Base-by-base conservation (phyloP, 2,797 vertebrate species). In the Allenopithecus nigroviridis region DNA sequence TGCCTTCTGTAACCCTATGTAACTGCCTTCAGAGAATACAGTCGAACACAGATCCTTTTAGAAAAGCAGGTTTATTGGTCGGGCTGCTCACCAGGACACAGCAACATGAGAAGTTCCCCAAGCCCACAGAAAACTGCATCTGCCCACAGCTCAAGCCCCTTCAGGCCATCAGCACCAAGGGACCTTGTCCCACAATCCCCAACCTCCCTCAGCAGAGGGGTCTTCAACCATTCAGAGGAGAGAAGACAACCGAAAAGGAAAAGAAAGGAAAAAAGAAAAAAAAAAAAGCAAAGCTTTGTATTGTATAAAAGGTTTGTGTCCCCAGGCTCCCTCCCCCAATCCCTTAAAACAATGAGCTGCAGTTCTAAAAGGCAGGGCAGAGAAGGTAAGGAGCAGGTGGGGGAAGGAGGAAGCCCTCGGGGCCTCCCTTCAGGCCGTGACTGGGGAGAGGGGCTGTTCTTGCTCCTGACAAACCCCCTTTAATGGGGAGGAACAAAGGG, bases 31-130 rank as follows among this genome's bases (percentile, higher is more conserved):
- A 28, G 84, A 96, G 92, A 95, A 95, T 5, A 97, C 36, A 91
- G 61, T 57, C 59, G 48, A 91, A 96, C 92, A 94, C 95, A 88
- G 59, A 75, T 98, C 90, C 95, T 98, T 97, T 98, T 98, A 99
- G 97, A 99, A 99, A 99, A 99, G 98, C 98, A 97, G 98, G 95
- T 99, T 99, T 99, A 99, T 99, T 99, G 94, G 98, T 95, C 92
- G 48, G 41, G 95, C 98, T 98, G 98, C 97, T 98, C 97, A 97
- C 98, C 98, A 98, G 98, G 98, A 98, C 97, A 98, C 98, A 97
- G 98, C 97, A 95, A 87, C 64, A 53, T 55, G 91, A 97, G 57
- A 72, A 68, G 57, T 96, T 93, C 91, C 84, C 90, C 36, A 90
- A 92, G 95, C 94, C 93, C 78, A 36, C 74, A 75, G 90, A 94